Percentiles rank a stretch among this genome's conserved stretches.
Conservation (phyloP, 2,797 vertebrate genomes). For the Spatula clypeata region DNA sequence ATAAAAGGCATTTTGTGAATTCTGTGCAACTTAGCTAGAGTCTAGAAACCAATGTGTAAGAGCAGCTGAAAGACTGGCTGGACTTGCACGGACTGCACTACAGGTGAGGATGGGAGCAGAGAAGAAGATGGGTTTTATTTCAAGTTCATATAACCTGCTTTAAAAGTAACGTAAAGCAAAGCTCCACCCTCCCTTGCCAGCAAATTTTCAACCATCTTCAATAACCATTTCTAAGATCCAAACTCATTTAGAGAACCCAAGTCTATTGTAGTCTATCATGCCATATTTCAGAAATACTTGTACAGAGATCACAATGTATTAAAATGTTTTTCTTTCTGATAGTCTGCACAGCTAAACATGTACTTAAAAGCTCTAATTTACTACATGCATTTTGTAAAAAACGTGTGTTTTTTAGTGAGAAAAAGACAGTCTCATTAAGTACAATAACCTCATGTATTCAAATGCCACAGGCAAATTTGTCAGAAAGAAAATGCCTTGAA, state of each 20-base stretch:
- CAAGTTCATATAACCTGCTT: neutral
- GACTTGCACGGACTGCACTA: neutral
- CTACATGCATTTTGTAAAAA: neutral
- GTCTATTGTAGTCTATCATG: neutral
- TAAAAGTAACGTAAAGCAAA: neutral
- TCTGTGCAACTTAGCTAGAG: neutral
- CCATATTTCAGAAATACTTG: neutral
- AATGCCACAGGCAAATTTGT: neutral
- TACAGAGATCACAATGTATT: neutral
- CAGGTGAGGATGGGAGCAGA: neutral
- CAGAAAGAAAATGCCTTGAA: neutral
- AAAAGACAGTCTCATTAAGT: neutral
- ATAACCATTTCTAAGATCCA: fast-evolving
- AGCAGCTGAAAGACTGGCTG: neutral
- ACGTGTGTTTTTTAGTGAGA: neutral
- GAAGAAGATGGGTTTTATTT: neutral
- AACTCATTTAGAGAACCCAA: neutral
- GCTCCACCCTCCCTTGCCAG: neutral
- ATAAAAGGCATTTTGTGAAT: neutral
- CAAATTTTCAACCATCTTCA: neutral
- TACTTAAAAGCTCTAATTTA: neutral
- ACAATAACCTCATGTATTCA: neutral
- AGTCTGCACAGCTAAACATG: neutral
- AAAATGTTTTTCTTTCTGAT: neutral
- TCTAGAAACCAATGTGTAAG: neutral